Evolutionary conservation across 1,140 invertebrate species (phyloP).

Genomic region (Medauroidea extradentata): DNA sequence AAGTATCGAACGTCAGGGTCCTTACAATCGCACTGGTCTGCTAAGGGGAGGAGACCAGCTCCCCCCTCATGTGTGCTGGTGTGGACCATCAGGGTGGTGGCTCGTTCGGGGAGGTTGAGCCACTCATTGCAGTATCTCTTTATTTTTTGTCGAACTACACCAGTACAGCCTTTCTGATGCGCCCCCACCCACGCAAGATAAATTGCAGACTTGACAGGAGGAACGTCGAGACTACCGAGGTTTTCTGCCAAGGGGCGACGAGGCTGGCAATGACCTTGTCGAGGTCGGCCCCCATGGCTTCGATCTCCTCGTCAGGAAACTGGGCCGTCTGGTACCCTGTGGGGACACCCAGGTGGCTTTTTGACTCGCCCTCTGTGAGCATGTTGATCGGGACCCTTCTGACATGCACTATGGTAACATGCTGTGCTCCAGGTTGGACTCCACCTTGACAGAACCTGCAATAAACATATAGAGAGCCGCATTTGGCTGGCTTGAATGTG

Average conservation of each 20-base stretch:
- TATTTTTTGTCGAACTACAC: neutral
- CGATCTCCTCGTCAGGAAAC: constrained; percentile 21
- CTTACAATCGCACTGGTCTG: constrained; percentile 20
- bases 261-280: constrained; percentile 19
- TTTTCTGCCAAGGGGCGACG: constrained; percentile 41
- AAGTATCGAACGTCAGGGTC: constrained; percentile 20
- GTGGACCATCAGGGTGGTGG: neutral
- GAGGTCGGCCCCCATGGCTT: constrained; percentile 16
- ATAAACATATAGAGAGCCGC: neutral
- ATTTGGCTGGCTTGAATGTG: neutral
- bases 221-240: constrained; percentile 27
- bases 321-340: constrained; percentile 25
- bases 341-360: constrained; percentile 30
- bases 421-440: neutral
- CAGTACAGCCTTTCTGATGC: neutral
- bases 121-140: neutral
- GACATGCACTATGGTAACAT: neutral
- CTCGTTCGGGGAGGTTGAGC: neutral
- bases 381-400: too few species aligned
- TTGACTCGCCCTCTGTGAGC: constrained; percentile 9
- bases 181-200: neutral
- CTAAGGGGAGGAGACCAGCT: constrained; percentile 20
- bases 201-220: constrained; percentile 19
- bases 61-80: neutral
- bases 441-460: neutral